These are phyloP conservation scores for Carposina sasakii DNA, from an alignment of 1,140 invertebrate species.

Conservation along the genomic window DNA sequence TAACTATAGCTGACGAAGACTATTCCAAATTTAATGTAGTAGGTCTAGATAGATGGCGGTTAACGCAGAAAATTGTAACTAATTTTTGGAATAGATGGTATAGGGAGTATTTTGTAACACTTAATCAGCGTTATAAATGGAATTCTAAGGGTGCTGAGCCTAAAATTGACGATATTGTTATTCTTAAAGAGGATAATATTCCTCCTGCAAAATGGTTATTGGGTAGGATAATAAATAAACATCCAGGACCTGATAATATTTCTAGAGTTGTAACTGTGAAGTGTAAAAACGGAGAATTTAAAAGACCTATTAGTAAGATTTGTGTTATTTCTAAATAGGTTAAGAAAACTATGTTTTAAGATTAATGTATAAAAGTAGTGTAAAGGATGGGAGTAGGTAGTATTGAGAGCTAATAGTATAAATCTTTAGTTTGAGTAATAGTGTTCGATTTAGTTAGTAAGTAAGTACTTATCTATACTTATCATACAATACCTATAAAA, in stretches of 20 bases:
- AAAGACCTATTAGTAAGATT: constrained; percentile 18
- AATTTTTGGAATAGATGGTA: neutral
- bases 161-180: constrained; percentile 21
- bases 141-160: constrained; percentile 10
- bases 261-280: constrained; percentile 38
- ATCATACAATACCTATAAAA: too few relatives aligned
- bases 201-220: constrained; percentile 39
- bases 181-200: constrained; percentile 35
- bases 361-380: too few relatives aligned
- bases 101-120: neutral
- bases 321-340: constrained; percentile 13
- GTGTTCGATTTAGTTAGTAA: too few relatives aligned
- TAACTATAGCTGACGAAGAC: neutral
- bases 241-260: constrained; percentile 35
- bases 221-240: constrained; percentile 31
- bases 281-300: constrained; percentile 19
- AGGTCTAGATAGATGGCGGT: neutral
- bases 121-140: constrained; percentile 4
- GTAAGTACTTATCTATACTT: too few relatives aligned
- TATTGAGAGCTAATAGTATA: too few relatives aligned
- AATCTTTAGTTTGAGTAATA: too few relatives aligned
- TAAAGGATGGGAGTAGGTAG: too few relatives aligned
- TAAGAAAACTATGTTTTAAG: too few relatives aligned
- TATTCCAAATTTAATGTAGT: neutral
- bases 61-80: constrained; percentile 2